Base-by-base conservation (phyloP, 1,140 invertebrate species). In the Drosophila micromelanica region DNA sequence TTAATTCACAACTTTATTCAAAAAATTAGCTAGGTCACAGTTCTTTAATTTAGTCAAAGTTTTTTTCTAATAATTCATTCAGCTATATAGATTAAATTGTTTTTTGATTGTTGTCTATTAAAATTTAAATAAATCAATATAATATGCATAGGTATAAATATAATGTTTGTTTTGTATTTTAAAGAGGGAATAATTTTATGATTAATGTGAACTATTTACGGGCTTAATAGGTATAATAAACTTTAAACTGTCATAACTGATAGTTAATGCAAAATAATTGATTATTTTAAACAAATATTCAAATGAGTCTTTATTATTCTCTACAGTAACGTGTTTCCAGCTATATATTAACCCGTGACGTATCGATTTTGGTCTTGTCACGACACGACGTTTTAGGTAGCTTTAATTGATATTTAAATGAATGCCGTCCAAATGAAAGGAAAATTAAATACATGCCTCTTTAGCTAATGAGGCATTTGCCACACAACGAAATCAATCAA, bases 31-130 rank as follows among this genome's bases (percentile, higher is more conserved):
- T 20, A 30, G 12, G 17, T 6, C 30, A 56, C 40, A 30, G 7
- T 45, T 46, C 12, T 48, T 35, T 9, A 20, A 45, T 23, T 51
- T 30, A 45, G 55, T 60, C 60, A 51, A 51, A 78, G 7, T 54
- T 62, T 61, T 20, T 45, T 54, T n/a, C 8, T 27, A 67, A 43
- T 11, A 13, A 37, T 65, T 52, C n/a, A 12, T 13, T 48, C 6
- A 15, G 40, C 23, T 55, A 45, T 20, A n/a, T 35, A 59, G 27
- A 27, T 52, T 17, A 65, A 56, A 45, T 48, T 56, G 32, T 56
- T 37, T 46, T 46, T 65, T 35, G 13, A 59, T 42, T 72, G 62
- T 72, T 56, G 20, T 54, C 13, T 46, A 40, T 52, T 45, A 35
- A 49, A 67, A 37, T 12, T 52, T n/a, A 59, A 67, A 67, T 67